Base-by-base conservation (phyloP, 2,888 invertebrate species). In the Corbicula japonica region DNA sequence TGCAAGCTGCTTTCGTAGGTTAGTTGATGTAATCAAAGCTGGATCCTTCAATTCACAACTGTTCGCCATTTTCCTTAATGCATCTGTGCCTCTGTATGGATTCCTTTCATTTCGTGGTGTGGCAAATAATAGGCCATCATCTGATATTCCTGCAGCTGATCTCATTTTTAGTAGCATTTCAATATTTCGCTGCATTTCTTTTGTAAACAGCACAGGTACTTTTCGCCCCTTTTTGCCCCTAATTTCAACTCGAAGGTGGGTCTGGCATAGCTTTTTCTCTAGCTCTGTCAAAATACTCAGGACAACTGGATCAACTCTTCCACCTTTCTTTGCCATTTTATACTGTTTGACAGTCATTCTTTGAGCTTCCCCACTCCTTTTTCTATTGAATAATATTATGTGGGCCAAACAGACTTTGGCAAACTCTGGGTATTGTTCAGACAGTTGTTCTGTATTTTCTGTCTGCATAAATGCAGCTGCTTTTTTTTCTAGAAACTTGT, bases 301-400 rank as follows among this genome's bases (percentile, higher is more conserved):
- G n/a, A 74, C 65, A 32, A 21, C 73, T 62, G 58, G 26, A 63
- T 74, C 70, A 5, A 74, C 56, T 34, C 38, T 56, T 41, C 35
- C 35, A 48, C 63, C 63, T 52, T 61, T 46, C 21, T 48, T 52
- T 8, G 44, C 65, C 41, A 21, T 48, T 61, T 30, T 12, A 35
- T 44, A 76, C n/a, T 38, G 50, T 23, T 58, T 30, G n/a, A 48
- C 41, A 60, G 26, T 66, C 26, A 76, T 58, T 63, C 76, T 46
- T 71, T 70, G 26, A 76, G 60, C 52, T 60, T 83, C 52, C 38
- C 96, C 46, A 96, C 94, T 93, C 98, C 97, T 74, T 96, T 96
- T 76, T 41, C 72, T 50, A 48, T 65, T 65, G 21, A 62, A 50
- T n/a, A 71, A 44, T 28, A 71, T 30, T 28, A 52, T 38, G 4